Conservation (phyloP, 2,888 invertebrate species). For the Amphipyra tragopoginis region DNA sequence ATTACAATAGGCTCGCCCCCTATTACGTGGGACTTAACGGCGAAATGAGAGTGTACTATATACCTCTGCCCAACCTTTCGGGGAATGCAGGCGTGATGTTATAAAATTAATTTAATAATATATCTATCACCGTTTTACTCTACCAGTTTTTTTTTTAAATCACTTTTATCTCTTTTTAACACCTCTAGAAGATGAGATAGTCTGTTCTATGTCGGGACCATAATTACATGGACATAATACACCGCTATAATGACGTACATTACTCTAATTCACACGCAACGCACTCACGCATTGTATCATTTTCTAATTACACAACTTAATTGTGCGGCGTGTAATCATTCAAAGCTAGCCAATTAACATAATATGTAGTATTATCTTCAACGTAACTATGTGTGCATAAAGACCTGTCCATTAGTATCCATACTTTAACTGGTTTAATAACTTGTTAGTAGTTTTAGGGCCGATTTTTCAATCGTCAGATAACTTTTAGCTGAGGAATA, state of each 20-base stretch:
- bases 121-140: too few species aligned
- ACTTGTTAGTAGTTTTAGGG: too few species aligned
- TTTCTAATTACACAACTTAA: slow-evolving; percentile 50
- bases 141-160: too few species aligned
- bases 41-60: too few species aligned
- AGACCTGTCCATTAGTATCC: not conserved
- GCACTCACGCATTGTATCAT: slow-evolving; percentile 50
- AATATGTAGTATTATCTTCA: slow-evolving; percentile 22
- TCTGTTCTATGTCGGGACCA: not conserved
- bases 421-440: not conserved
- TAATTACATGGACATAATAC: not conserved
- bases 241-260: slow-evolving; percentile 20
- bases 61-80: too few species aligned
- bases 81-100: too few species aligned
- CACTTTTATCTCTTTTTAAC: too few species aligned
- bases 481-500: too few species aligned
- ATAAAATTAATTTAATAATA: too few species aligned
- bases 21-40: too few species aligned
- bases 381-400: slow-evolving; percentile 3
- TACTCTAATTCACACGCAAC: slow-evolving; percentile 51
- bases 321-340: slow-evolving; percentile 34
- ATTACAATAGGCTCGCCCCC: too few species aligned
- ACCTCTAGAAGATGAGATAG: not conserved
- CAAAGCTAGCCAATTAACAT: slow-evolving; percentile 37
- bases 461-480: too few species aligned